Evolutionary conservation across 2,888 invertebrate genomes (phyloP), one percentile per base, ranked within the genome.

Genomic region (Aethes cnicana): DNA sequence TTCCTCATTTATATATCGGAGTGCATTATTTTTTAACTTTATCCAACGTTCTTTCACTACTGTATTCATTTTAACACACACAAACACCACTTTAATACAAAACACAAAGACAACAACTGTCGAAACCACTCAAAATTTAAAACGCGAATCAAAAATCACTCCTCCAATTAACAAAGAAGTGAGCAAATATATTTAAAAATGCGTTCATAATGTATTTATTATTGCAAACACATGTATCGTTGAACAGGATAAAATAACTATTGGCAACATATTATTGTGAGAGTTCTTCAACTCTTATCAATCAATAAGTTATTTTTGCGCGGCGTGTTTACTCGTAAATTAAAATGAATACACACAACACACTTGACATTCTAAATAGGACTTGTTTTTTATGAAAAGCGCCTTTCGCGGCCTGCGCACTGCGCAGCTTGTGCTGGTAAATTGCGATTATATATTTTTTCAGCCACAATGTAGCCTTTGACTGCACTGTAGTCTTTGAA

Each of bases 171-270:
- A n/a, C n/a, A n/a, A n/a, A n/a, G n/a, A n/a, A n/a, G n/a, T n/a
- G n/a, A n/a, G n/a, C n/a, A n/a, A 23, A 23, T 2, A 8, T 4
- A 8, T 6, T 8, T 3, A n/a, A n/a, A 26, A n/a, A 26, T 9
- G 3, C 33, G 16, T 21, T 21, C 7, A 44, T 23, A 25, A n/a
- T n/a, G n/a, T n/a, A n/a, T n/a, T 23, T 33, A 26, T n/a, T 18
- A 23, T 8, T 14, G 23, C 7, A 21, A n/a, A 42, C 12, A 30
- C 12, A 36, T 36, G 50, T 43, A 17, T 18, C 8, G n/a, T 30
- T 6, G n/a, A 1, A 11, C 28, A 50, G 50, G 36, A 30, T 30
- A 50, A 50, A 30, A 42, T 21, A 21, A 42, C 42, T 42, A 20
- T 12, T 12, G 14, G 37, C 8, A 20, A 6, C 23, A 18, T n/a